Evolutionary conservation across 2,113 vertebrate genomes (phyloP), one percentile per base, ranked within the genome.

Genomic region (Pygoscelis antarcticus): DNA sequence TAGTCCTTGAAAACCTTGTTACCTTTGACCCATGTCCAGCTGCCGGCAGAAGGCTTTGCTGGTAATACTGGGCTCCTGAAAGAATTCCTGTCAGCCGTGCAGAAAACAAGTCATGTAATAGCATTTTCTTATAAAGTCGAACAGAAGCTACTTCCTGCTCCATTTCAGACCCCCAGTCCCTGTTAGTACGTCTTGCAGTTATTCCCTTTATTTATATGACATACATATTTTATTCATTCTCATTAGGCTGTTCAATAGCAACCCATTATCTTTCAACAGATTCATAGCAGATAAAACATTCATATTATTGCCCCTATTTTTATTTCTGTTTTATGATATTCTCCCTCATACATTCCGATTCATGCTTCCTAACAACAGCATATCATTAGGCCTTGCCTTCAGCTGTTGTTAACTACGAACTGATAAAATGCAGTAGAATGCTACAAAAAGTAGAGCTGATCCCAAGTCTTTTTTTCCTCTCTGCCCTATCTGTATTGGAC

Each of bases 221-320:
- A 80, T 78, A 58, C 36, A 95, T 96, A 96, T 96, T 97, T 97
- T 88, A 92, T 96, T 91, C n/a, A 29, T 80, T 83, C 86, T 94
- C 81, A 80, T 96, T 93, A 95, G 55, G 40, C 34, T 78, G 83
- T 64, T 97, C 83, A 80, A 51, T 95, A 95, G 52, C 30, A 96
- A 47, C 20, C 51, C 81, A 96, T 95, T 94, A 93, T 87, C 87
- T 87, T 93, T 88, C 79, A 83, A 68, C 16, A 91, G 83, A 96
- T 90, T 95, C 80, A 42, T 40, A 51, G 62, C 54, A 96, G 94
- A 96, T 87, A 95, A 94, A 97, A 87, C 65, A 88, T 93, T 91
- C 42, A 77, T 96, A 90, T 92, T 95, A 83, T 77, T 91, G 81
- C 34, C 64, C 60, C 38, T 84, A 54, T 71, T 93, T 97, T 95